Evolutionary conservation across 2,113 vertebrate genomes (phyloP), one percentile per base, ranked within the genome.

Genomic region (Pedionomus torquatus): DNA sequence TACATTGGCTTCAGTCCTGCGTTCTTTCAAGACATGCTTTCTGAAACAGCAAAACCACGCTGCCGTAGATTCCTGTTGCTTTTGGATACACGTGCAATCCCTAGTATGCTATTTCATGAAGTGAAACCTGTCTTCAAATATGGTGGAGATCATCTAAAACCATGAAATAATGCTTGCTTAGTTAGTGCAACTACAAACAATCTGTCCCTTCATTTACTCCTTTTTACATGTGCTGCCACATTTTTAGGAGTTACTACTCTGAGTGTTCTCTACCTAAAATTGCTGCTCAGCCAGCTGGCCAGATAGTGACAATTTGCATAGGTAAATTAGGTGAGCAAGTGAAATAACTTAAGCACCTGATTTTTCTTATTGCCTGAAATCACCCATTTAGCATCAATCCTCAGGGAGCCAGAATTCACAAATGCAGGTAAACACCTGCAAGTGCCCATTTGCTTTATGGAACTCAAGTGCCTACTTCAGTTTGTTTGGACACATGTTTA

Each of bases 21-120:
- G 90, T 66, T 91, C 80, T 90, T 96, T 95, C 60, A 70, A 97
- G 89, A 72, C 71, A 41, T 58, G 51, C 23, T 66, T 85, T 96
- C 81, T 85, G 70, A 95, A 89, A 89, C 44, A 80, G 60, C 43
- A 93, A 86, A 89, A 77, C 48, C 44, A 63, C 75, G 87, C 51
- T 75, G 74, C 72, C 74, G 3, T 33, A 75, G 48, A 83, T 65
- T 91, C 66, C 28, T 63, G 44, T 77, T 89, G 91, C 54, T 77
- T 95, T 88, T 86, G 46, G 66, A 93, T 54, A 75, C 2, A 31
- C 25, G 48, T 2, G 4, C 18, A 86, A 28, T 71, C 31, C 26
- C 44, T 51, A 39, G 48, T 61, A 81, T 49, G 41, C 39, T 69
- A 13, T 86, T 87, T 84, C 43, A 80, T 44, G 14, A 75, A 91